Base-by-base conservation (phyloP, 2,797 vertebrate genomes). In the Enteromius mattozi region DNA sequence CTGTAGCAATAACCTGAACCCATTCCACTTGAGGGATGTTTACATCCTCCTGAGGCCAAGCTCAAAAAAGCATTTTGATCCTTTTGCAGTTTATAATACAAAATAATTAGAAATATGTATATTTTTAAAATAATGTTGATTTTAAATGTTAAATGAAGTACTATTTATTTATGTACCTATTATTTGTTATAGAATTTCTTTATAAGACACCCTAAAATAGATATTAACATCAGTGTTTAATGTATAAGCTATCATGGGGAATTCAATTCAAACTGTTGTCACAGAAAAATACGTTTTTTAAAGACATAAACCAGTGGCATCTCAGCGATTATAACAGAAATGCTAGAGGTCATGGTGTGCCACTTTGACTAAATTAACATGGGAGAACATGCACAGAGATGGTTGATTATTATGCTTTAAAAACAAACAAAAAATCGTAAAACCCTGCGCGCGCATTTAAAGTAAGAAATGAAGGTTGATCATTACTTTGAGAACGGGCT, bases 321-420 rank as follows among this genome's bases (percentile, higher is more conserved):
- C 56, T 21, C 19, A 61, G 35, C 56, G 33, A 61, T 68, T 80
- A 51, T 6, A 45, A 70, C 12, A 80, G n/a, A 69, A 69, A 68
- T 68, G 13, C 7, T 10, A 8, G 27, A 27, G 14, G 16, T 79
- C 61, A 49, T 1, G 17, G 9, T 59, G 2, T 40, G 21, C 21
- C 1, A 74, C 19, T 33, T 74, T 33, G 51, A 37, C 13, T 40
- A 56, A 54, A 54, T n/a, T 4, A 56, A 12, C 27, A 27, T 40
- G 2, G 3, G 4, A 42, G 30, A 33, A 17, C 30, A 33, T 8
- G 17, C 49, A 35, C 5, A n/a, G 7, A 33, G 21, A n/a, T 35
- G 12, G 7, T 1, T 1, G 37, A 19, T 61, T 6, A 42, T 78
- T 27, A 42, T 42, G n/a, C 54, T 42, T 16, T 27, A 5, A 37